phyloP scores from a whole-genome alignment of 2,797 vertebrate genomes.

The Aythya fuligula region DNA sequence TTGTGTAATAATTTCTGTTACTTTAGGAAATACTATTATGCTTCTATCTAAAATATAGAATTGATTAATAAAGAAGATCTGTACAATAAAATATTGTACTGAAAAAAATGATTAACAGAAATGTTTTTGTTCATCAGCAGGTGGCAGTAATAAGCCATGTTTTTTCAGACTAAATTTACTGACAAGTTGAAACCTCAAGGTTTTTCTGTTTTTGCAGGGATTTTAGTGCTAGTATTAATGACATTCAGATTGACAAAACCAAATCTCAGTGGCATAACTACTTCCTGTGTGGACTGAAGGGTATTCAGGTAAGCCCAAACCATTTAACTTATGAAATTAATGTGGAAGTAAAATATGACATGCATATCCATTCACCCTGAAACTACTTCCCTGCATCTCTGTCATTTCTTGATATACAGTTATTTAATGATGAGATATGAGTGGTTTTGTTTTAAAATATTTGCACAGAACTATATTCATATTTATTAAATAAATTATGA shows the following conservation, averaged over 20 bases:
- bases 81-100: not conserved
- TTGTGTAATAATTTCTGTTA: not conserved
- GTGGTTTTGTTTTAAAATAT: not conserved
- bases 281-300: conserved; percentile 97
- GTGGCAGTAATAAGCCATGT: conserved; percentile 76
- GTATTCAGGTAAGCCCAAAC: conserved; percentile 89
- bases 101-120: not conserved
- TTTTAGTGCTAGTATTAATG: conserved; percentile 81
- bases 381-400: not conserved
- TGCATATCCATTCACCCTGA: not conserved
- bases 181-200: not conserved
- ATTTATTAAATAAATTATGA: not conserved
- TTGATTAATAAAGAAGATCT: not conserved
- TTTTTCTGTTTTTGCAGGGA: conserved; percentile 84
- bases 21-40: not conserved
- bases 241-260: conserved; percentile 88
- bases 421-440: not conserved
- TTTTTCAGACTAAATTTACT: not conserved
- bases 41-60: not conserved
- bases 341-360: not conserved
- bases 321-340: not conserved
- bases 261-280: conserved; percentile 95
- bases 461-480: not conserved
- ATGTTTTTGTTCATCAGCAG: conserved; percentile 68
- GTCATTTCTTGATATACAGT: not conserved